These are phyloP conservation scores for Dascyllus trimaculatus DNA, from an alignment of 2,113 vertebrate species.

Conservation along the genomic window DNA sequence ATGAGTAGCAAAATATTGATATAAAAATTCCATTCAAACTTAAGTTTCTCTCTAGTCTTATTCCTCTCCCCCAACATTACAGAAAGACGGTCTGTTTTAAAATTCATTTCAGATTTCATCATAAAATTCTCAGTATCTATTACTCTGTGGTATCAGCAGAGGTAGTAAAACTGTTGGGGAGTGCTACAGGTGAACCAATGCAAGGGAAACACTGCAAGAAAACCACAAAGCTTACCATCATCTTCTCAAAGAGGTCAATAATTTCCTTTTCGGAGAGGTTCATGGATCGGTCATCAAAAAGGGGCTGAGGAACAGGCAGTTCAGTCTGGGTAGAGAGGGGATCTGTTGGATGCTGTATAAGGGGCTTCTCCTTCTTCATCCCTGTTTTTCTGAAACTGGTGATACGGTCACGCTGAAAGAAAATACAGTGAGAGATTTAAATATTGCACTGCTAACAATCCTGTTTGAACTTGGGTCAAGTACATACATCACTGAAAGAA, in stretches of 20 bases:
- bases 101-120: constrained; percentile 22
- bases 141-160: constrained; percentile 11
- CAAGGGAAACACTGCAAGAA: neutral
- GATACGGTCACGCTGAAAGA: constrained; percentile 93
- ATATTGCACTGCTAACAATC: neutral
- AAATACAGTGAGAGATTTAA: constrained; percentile 69
- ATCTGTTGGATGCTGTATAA: constrained; percentile 96
- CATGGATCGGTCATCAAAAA: constrained; percentile 93
- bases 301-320: constrained; percentile 90
- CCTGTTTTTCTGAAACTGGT: constrained; percentile 95
- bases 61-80: neutral
- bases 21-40: constrained; percentile 12
- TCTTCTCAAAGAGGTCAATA: constrained; percentile 97
- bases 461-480: neutral
- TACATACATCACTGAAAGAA: neutral
- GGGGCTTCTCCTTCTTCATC: constrained; percentile 92
- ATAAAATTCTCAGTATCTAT: constrained; percentile 1
- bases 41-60: constrained; percentile 1
- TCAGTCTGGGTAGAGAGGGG: constrained; percentile 87
- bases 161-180: constrained; percentile 28
- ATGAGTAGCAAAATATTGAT: constrained; percentile 1
- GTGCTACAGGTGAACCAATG: neutral
- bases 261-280: constrained; percentile 99
- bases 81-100: constrained; percentile 7
- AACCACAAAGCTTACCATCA: constrained; percentile 92